phyloP scores from a whole-genome alignment of 2,888 invertebrate genomes.

The Acronicta leporina region DNA sequence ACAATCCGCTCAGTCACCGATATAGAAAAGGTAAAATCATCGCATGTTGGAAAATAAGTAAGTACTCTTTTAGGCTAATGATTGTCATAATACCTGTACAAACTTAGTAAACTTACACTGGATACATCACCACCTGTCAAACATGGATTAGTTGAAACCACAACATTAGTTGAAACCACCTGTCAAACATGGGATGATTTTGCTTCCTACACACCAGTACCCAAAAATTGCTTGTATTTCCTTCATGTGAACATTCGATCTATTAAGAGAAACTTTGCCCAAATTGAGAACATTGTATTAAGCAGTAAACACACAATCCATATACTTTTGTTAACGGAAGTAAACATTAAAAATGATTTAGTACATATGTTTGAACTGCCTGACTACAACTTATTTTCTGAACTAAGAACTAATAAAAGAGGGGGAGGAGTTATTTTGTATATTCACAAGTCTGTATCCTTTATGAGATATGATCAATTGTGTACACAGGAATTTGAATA shows the following conservation, averaged over 20 bases:
- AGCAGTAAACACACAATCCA: not conserved
- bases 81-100: too few species aligned
- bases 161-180: not conserved
- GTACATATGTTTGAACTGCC: not conserved
- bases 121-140: constrained; percentile 2
- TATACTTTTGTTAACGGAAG: not conserved
- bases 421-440: not conserved
- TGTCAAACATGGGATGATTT: constrained; percentile 11
- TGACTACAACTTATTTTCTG: not conserved
- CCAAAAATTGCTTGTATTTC: not conserved
- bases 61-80: not conserved
- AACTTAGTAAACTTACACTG: not conserved
- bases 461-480: not conserved
- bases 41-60: not conserved
- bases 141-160: constrained; percentile 3
- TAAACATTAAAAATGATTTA: not conserved
- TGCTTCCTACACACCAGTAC: not conserved
- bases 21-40: constrained; percentile 1
- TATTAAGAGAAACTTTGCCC: constrained; percentile 4
- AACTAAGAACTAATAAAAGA: not conserved
- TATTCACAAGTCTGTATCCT: not conserved
- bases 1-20: not conserved
- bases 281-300: constrained; percentile 4
- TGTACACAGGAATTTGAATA: constrained; percentile 7
- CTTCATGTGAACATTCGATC: constrained; percentile 2